Percentiles rank a stretch among this genome's conserved stretches.
Conservation (phyloP, 2,113 vertebrate species). For the Smithornis capensis region DNA sequence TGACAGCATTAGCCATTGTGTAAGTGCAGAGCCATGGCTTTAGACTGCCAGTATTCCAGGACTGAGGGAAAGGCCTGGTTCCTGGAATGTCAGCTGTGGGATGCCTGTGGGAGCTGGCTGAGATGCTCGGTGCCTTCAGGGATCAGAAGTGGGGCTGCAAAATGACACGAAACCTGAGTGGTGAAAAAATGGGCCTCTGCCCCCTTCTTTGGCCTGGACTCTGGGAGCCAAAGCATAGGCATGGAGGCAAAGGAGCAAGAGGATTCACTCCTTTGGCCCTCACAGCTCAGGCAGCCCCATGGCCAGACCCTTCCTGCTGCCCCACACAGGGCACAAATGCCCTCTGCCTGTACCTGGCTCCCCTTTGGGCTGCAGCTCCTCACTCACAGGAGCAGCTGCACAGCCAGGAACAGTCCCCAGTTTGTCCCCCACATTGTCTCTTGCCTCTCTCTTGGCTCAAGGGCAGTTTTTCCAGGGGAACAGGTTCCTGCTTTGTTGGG, state of each 20-base stretch:
- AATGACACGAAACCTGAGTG: neutral
- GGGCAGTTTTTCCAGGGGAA: neutral
- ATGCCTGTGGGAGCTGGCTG: neutral
- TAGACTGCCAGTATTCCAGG: neutral
- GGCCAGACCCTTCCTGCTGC: neutral
- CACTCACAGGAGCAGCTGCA: neutral
- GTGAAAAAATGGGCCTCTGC: neutral
- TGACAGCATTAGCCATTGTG: neutral
- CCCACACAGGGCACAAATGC: neutral
- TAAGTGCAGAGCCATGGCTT: neutral
- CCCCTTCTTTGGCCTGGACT: neutral
- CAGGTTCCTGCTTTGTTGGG: neutral
- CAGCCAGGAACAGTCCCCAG: neutral
- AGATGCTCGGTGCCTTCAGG: neutral
- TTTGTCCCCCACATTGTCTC: neutral
- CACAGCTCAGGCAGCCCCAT: fast-evolving
- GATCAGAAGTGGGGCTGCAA: neutral
- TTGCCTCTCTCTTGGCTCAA: neutral
- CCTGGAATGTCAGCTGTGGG: neutral
- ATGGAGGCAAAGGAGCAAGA: neutral
- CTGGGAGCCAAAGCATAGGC: neutral
- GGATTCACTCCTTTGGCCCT: neutral
- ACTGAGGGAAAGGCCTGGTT: neutral
- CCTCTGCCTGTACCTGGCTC: neutral
- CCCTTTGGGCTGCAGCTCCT: neutral